Evolutionary conservation across 2,797 vertebrate species (phyloP), one percentile per base, ranked within the genome.

Genomic region (Betta splendens): DNA sequence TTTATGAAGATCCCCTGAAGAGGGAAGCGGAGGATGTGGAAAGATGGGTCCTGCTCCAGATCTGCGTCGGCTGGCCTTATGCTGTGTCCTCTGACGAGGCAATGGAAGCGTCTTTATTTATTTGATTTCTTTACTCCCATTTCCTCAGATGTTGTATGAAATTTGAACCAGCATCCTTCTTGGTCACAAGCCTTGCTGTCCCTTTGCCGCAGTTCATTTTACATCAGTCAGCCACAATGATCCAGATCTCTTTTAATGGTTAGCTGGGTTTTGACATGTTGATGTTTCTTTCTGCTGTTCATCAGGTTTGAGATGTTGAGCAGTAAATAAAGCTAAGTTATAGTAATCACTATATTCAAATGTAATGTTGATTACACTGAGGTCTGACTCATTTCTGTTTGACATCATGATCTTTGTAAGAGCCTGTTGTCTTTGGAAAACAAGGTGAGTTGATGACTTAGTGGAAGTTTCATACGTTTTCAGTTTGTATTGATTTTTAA

Each of bases 1-100:
- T 86, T 88, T 86, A 86, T 85, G 76, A 69, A 53, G 72, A 84
- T 80, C 74, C 72, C 75, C 79, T 71, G 76, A 80, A 84, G 82
- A 85, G 84, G 89, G 81, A 89, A 56, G 37, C 3, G 49, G 57
- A 79, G 70, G 69, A 53, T 46, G 61, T 79, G 49, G 66, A 65
- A 48, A 66, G 70, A 77, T 0, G 7, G 36, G 71, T 62, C 57
- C 61, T 37, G 21, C 43, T 68, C 70, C 50, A 58, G 32, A 65
- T 58, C 56, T 57, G 64, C 62, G 72, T 44, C 33, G 71, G 68
- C 67, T 36, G 69, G 62, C 66, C 54, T 62, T 5, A 17, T 0
- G 50, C 64, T 28, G 48, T 16, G 26, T 62, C 53, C 52, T 66
- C 63, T 32, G 44, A 55, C n/a, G 53, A 71, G 56, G 45, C 51